Percentiles rank a stretch among this genome's conserved stretches.
Evolutionary conservation across 2,888 invertebrate genomes (phyloP).

Genomic region (Dysmachus trigonus): DNA sequence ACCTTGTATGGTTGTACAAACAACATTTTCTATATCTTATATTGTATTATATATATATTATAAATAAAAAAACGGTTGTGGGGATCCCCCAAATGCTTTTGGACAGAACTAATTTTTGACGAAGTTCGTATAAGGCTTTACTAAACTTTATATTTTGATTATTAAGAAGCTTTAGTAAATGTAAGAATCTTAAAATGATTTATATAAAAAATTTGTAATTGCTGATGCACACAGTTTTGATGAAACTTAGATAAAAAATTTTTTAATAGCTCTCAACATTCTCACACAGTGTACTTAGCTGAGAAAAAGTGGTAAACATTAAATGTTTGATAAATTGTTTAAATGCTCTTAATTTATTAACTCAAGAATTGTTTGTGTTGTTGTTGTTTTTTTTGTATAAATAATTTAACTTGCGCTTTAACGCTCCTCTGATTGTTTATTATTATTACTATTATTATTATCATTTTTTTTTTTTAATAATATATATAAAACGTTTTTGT

Average conservation of each 20-base stretch:
- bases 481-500: background rate
- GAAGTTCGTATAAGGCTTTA: background rate
- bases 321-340: background rate
- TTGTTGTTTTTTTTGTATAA: background rate
- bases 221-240: background rate
- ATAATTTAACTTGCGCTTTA: constrained; percentile 17
- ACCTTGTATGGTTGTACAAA: background rate
- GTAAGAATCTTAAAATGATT: background rate
- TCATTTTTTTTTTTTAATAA: background rate
- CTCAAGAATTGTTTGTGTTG: constrained; percentile 9
- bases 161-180: background rate
- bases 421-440: background rate
- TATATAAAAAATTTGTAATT: background rate
- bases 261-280: background rate
- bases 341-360: background rate
- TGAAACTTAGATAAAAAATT: background rate
- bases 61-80: background rate
- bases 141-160: background rate
- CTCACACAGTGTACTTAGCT: background rate
- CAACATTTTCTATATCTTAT: background rate
- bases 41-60: background rate
- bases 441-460: background rate
- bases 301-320: background rate
- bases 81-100: background rate
- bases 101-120: background rate